phyloP scores from a whole-genome alignment of 2,113 vertebrate species.

The Fregetta grallaria region DNA sequence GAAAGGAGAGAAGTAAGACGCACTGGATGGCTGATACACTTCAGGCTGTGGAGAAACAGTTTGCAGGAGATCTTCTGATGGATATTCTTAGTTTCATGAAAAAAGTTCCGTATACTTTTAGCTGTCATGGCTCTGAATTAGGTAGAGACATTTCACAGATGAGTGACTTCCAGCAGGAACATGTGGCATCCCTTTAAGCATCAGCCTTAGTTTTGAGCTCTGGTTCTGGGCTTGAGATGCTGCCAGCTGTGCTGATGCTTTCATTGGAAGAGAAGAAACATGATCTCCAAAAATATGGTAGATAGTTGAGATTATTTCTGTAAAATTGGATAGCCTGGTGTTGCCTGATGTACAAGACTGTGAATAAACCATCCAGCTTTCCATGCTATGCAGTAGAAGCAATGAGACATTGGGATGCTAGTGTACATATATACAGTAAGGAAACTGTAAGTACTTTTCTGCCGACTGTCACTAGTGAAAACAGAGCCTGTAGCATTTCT shows the following conservation, averaged over 20 bases:
- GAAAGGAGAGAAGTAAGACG: neutral
- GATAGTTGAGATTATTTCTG: neutral
- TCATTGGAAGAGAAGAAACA: neutral
- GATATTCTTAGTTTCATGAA: neutral
- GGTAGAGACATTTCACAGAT: neutral
- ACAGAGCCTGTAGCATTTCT: neutral
- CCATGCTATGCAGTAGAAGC: neutral
- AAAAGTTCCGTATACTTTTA: neutral
- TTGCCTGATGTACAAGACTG: neutral
- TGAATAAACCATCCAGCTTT: neutral
- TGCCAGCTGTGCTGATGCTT: neutral
- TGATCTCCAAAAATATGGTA: neutral
- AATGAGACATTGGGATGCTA: neutral
- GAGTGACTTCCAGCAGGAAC: neutral
- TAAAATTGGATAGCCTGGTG: neutral
- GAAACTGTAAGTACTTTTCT: neutral
- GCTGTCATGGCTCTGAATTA: neutral
- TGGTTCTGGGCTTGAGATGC: neutral
- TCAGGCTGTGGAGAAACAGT: neutral
- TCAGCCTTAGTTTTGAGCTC: neutral
- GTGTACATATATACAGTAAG: neutral
- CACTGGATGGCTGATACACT: neutral
- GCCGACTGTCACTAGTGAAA: neutral
- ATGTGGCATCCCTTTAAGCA: neutral
- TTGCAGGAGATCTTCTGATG: neutral